Base-by-base conservation (phyloP, 2,113 vertebrate genomes). In the Tragelaphus strepsiceros region DNA sequence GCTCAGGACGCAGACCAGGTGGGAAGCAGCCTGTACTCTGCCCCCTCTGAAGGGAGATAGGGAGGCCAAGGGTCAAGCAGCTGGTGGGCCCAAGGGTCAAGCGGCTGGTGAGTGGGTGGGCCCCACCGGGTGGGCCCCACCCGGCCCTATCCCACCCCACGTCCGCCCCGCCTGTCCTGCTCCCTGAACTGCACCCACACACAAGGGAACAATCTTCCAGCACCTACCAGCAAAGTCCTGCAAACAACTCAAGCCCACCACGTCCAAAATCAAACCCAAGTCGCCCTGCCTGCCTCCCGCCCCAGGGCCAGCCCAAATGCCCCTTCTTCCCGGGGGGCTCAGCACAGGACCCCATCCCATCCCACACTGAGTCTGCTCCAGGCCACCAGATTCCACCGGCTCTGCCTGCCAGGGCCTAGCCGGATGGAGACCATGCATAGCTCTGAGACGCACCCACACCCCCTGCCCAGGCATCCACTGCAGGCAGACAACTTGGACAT, bases 371-470 rank as follows among this genome's bases (percentile, higher is more conserved):
- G n/a, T 74, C 28, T 61, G 26, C 32, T 1, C 7, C 0, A 0
- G 9, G 11, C 7, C 2, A 28, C 26, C n/a, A 5, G 77, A 22
- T 32, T n/a, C n/a, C n/a, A 51, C 67, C 3, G 12, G 32, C 43
- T 13, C 77, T 13, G 21, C 35, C 35, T 59, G 64, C 64, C 19
- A 6, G 24, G 77, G 28, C 46, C 46, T 5, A 2, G 78, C 46
- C 8, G 0, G 88, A 71, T 32, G 13, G 7, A 35, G 10, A 21
- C 54, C 1, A 4, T 74, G 14, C 1, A 0, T 7, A 10, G 77
- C 15, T 77, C n/a, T 7, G 9, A 19, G 62, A n/a, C 32, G 28
- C 0, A 1, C 11, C 17, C 2, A 49, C 17, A 2, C 12, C 74
- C 21, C 6, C 51, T 15, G 26, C 1, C 3, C 30, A 0, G 77